A percentile compares a stretch with the other conserved stretches of the same genome.
These are phyloP conservation scores for Cryptoprocta ferox DNA, from an alignment of 2,797 vertebrate species.

Conservation along the genomic window DNA sequence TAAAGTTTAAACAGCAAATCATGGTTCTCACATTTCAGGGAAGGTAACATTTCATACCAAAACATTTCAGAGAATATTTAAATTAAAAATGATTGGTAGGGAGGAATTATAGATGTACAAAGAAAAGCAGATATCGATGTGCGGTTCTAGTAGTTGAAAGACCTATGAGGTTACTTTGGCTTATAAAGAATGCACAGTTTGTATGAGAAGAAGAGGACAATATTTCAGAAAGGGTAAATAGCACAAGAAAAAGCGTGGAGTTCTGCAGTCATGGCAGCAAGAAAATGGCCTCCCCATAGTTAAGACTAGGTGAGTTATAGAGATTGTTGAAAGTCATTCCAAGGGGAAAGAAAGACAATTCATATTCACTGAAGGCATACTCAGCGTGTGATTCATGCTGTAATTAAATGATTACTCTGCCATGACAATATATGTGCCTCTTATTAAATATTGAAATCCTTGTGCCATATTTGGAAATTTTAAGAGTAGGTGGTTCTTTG, in stretches of 20 bases:
- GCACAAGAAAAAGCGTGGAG: neutral
- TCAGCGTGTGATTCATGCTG: neutral
- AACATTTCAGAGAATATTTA: neutral
- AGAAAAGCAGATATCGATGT: neutral
- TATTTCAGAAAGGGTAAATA: neutral
- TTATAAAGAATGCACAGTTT: neutral
- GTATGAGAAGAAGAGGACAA: neutral
- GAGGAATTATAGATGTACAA: neutral
- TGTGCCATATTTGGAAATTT: neutral
- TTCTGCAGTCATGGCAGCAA: neutral
- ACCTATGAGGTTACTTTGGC: neutral
- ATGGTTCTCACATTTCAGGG: neutral
- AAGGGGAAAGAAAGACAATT: neutral
- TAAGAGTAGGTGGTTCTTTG: neutral
- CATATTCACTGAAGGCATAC: neutral
- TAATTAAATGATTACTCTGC: neutral
- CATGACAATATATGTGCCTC: neutral
- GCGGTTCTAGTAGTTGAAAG: neutral
- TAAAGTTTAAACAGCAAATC: conserved; percentile 38
- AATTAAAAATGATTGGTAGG: neutral
- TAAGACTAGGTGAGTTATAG: neutral
- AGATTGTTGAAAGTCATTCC: neutral
- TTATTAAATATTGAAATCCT: neutral
- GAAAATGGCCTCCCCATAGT: neutral
- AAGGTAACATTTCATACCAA: neutral